These are phyloP conservation scores for Musca vetustissima DNA, from an alignment of 1,140 invertebrate genomes.

Conservation along the genomic window DNA sequence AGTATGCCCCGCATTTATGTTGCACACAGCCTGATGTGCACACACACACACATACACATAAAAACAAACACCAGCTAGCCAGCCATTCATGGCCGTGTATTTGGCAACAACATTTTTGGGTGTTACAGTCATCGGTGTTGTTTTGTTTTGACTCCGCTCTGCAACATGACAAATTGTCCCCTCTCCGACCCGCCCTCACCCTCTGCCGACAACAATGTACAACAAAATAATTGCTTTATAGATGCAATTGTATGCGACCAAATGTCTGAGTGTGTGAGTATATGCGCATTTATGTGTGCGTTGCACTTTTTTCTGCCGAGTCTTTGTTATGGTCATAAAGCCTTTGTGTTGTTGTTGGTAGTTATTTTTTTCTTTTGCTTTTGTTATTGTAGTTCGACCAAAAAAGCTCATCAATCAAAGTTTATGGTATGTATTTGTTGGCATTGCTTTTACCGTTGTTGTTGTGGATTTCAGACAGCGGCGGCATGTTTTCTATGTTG, in stretches of 20 bases:
- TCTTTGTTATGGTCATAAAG: neutral
- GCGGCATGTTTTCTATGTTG: neutral
- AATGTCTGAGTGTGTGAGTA: neutral
- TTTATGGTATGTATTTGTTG: constrained; percentile 16
- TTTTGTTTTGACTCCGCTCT: too few species aligned
- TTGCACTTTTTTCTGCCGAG: neutral
- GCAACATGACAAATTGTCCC: too few species aligned
- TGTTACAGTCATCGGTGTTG: too few species aligned
- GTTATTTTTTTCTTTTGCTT: neutral
- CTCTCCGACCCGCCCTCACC: too few species aligned
- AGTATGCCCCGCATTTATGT: neutral
- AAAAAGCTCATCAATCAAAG: constrained; percentile 19
- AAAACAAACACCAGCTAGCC: too few species aligned
- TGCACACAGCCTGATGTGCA: neutral
- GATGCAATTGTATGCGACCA: neutral
- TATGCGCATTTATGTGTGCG: neutral
- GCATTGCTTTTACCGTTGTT: neutral
- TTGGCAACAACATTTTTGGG: neutral
- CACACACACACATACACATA: too few species aligned
- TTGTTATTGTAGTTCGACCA: neutral
- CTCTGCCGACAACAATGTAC: neutral
- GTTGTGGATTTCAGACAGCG: neutral
- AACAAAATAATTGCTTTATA: neutral
- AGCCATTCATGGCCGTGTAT: neutral
- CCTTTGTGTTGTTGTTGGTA: neutral